Conservation (phyloP, 2,888 invertebrate genomes). For the Conops quadrifasciatus region DNA sequence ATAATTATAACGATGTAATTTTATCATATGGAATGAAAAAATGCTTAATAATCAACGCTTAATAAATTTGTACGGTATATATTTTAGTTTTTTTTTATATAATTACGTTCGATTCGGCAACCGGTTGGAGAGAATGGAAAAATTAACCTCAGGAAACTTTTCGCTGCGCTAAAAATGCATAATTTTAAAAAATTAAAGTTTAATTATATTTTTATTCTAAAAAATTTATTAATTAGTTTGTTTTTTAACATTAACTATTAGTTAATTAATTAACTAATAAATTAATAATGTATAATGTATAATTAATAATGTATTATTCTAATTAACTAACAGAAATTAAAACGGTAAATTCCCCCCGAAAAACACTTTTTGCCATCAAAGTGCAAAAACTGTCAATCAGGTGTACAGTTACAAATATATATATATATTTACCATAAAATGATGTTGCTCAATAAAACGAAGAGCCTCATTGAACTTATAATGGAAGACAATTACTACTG, state of each 20-base stretch:
- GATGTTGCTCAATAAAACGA: constrained; percentile 58
- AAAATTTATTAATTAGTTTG: too few species aligned
- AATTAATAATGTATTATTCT: too few species aligned
- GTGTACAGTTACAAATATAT: background rate
- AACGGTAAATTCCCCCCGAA: too few species aligned
- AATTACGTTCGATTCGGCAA: constrained; percentile 44
- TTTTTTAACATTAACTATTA: too few species aligned
- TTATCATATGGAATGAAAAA: too few species aligned
- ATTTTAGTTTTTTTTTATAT: background rate
- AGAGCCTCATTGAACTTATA: constrained; percentile 40
- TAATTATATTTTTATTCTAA: too few species aligned
- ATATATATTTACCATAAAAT: constrained; percentile 54
- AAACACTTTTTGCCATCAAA: too few species aligned
- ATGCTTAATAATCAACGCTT: too few species aligned
- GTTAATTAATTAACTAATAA: too few species aligned
- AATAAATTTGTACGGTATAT: background rate
- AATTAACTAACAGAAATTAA: too few species aligned
- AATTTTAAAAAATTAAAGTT: constrained; percentile 15
- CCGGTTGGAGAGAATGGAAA: constrained; percentile 51
- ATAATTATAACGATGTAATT: too few species aligned
- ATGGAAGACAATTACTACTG: constrained; percentile 55
- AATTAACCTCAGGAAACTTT: constrained; percentile 51
- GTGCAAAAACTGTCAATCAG: background rate
- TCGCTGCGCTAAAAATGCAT: constrained; percentile 46
- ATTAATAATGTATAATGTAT: too few species aligned